phyloP scores from a whole-genome alignment of 2,113 vertebrate species.

The Rhabdornis inornatus region DNA sequence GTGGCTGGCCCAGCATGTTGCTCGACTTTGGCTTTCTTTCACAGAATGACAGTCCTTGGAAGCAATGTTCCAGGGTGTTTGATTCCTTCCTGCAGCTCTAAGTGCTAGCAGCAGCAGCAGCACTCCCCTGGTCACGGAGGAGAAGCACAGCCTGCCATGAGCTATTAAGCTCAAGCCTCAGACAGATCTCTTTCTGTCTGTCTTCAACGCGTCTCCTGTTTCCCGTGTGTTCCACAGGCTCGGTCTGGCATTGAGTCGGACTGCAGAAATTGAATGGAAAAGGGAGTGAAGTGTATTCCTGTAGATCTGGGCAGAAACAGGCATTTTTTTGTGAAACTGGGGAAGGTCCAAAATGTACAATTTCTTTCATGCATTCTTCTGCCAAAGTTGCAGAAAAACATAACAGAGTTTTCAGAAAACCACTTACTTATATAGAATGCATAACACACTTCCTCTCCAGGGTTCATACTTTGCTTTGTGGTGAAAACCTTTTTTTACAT shows the following conservation, averaged over 20 bases:
- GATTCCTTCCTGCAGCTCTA: conserved; percentile 25
- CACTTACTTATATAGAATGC: conserved; percentile 5
- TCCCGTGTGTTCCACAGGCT: not conserved
- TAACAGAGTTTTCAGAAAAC: conserved; percentile 26
- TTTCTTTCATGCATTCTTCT: not conserved
- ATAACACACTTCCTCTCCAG: not conserved
- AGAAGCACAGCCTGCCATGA: conserved; percentile 19
- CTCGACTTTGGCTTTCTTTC: conserved; percentile 20
- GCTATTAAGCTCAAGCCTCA: conserved; percentile 14
- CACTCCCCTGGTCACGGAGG: not conserved
- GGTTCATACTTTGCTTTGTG: not conserved
- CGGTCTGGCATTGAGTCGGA: not conserved
- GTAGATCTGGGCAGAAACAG: not conserved
- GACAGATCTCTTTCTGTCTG: conserved; percentile 32
- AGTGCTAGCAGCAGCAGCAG: conserved; percentile 21
- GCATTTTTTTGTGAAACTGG: conserved; percentile 6
- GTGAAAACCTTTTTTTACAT: not conserved
- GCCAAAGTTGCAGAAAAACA: conserved; percentile 34
- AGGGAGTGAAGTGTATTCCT: not conserved
- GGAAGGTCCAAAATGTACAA: not conserved
- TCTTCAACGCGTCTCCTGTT: not conserved
- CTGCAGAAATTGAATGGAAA: not conserved
- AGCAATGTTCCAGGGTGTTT: conserved; percentile 17
- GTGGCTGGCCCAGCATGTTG: not conserved
- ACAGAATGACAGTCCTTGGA: conserved; percentile 3